Conservation (phyloP, 1,140 invertebrate genomes). For the Orius insidiosus region DNA sequence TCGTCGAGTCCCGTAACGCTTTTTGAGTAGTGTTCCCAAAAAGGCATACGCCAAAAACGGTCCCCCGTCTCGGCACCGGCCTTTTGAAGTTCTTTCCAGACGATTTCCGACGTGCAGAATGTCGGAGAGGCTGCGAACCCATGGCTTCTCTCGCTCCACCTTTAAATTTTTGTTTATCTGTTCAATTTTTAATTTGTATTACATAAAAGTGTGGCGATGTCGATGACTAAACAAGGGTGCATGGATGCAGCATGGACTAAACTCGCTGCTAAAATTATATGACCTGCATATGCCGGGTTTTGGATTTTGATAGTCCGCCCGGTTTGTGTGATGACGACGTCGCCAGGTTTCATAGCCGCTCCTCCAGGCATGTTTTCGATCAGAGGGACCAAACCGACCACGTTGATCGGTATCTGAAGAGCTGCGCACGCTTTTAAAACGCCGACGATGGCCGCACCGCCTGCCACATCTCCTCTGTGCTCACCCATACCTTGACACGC, state of each 20-base stretch:
- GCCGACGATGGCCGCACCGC: constrained; percentile 59
- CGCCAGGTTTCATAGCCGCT: constrained; percentile 38
- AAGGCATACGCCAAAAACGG: no score
- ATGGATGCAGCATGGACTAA: constrained; percentile 59
- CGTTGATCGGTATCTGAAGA: constrained; percentile 53
- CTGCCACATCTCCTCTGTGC: constrained; percentile 83
- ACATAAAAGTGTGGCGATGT: constrained; percentile 60
- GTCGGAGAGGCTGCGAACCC: no score
- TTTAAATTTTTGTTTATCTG: not conserved
- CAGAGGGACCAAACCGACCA: constrained; percentile 42
- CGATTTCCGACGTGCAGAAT: no score
- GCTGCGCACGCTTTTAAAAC: constrained; percentile 48
- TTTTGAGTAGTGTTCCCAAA: no score
- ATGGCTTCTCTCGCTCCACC: not conserved
- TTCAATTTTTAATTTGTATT: not conserved
- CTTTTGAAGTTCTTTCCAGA: no score
- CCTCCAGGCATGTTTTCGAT: constrained; percentile 44
- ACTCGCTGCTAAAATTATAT: constrained; percentile 75
- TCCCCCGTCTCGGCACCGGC: no score
- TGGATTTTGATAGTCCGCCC: constrained; percentile 45
- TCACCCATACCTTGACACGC: constrained; percentile 50
- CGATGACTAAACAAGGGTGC: constrained; percentile 45
- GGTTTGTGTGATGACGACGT: constrained; percentile 42
- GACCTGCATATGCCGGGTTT: constrained; percentile 79
- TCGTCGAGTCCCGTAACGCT: constrained; percentile 20